These are phyloP conservation scores for Cactoblastis cactorum DNA, from an alignment of 2,888 invertebrate species.

Conservation along the genomic window DNA sequence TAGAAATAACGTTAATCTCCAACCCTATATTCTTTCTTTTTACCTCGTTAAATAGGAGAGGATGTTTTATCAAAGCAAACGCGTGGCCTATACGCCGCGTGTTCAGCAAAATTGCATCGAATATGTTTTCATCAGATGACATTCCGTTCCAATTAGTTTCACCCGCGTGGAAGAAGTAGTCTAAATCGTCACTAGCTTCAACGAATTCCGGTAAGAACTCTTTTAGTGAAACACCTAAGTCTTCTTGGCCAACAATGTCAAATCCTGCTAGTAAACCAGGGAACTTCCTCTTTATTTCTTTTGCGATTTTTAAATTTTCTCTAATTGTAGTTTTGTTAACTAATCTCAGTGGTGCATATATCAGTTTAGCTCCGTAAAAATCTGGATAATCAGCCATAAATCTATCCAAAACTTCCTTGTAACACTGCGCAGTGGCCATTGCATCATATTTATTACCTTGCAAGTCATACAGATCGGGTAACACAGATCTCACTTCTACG, in stretches of 20 bases:
- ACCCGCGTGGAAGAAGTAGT: constrained; percentile 89
- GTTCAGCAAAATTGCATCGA: constrained; percentile 86
- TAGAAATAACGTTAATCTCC: constrained; percentile 89
- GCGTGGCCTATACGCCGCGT: constrained; percentile 88
- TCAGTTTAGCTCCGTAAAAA: constrained; percentile 83
- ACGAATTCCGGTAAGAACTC: constrained; percentile 79
- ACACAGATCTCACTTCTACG: constrained; percentile 82
- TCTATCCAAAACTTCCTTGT: constrained; percentile 74
- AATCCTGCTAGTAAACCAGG: constrained; percentile 88
- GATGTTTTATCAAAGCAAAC: constrained; percentile 86
- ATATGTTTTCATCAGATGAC: constrained; percentile 84
- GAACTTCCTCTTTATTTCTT: constrained; percentile 63
- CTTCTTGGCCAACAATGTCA: constrained; percentile 91
- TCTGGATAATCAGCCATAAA: constrained; percentile 81
- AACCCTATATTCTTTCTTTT: constrained; percentile 82
- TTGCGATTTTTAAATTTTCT: constrained; percentile 66
- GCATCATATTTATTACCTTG: constrained; percentile 78
- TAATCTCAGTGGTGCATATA: constrained; percentile 82
- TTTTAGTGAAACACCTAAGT: constrained; percentile 81
- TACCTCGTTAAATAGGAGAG: constrained; percentile 79
- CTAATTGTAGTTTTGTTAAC: constrained; percentile 57
- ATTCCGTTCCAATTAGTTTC: constrained; percentile 88
- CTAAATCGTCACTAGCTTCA: constrained; percentile 66
- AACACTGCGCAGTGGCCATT: constrained; percentile 76
- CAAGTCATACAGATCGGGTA: constrained; percentile 83